phyloP scores from a whole-genome alignment of 2,113 vertebrate species.

The Oncorhynchus clarkii region DNA sequence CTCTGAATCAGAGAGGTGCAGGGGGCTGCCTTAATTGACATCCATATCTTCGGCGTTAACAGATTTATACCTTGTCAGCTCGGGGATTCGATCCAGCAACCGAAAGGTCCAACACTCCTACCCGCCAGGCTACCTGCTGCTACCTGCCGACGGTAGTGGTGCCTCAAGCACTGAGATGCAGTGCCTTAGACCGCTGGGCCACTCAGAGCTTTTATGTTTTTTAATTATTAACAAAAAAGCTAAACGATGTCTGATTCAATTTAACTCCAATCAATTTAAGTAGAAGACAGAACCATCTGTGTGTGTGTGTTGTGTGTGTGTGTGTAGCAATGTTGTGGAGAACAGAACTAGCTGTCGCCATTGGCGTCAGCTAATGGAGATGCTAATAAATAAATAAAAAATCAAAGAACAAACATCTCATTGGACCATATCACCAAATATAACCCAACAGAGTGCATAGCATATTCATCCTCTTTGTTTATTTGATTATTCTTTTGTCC shows the following conservation, averaged over 20 bases:
- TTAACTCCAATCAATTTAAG: conserved; percentile 31
- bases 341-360: neutral
- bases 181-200: no score
- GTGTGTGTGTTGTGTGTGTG: conserved; percentile 8
- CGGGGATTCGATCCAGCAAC: no score
- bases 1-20: no score
- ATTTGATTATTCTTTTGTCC: conserved; percentile 50
- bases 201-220: conserved; percentile 8
- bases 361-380: neutral
- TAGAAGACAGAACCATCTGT: conserved; percentile 5
- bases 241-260: conserved; percentile 27
- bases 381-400: neutral
- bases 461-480: conserved; percentile 38
- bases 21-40: no score
- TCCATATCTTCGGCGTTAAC: no score
- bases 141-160: no score
- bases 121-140: no score
- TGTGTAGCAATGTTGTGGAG: conserved; percentile 2
- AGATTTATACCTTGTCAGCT: no score
- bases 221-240: no score
- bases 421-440: neutral
- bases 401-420: neutral
- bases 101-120: no score
- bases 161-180: no score
- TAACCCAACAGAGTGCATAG: conserved; percentile 21